Evolutionary conservation across 2,113 vertebrate genomes (phyloP).

Genomic region (Percopsis transmontana): DNA sequence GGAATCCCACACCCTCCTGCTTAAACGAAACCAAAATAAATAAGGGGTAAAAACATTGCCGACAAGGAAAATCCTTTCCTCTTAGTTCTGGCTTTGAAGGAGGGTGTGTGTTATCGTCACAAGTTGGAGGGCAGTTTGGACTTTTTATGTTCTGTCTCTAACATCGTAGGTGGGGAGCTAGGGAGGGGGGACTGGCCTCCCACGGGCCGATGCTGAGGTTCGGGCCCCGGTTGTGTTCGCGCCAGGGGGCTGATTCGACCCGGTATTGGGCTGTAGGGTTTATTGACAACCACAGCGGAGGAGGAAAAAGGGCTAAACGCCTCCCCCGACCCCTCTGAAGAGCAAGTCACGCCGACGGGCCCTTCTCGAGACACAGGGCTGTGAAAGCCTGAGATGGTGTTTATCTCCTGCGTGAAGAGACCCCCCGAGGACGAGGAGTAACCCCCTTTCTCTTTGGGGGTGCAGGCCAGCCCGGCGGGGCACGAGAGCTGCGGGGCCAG

Average conservation of each 20-base stretch:
- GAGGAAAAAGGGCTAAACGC: slow-evolving; percentile 73
- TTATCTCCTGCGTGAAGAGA: slow-evolving; percentile 89
- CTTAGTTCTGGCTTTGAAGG: slow-evolving; percentile 49
- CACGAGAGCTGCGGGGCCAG: slow-evolving; percentile 70
- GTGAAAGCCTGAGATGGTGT: slow-evolving; percentile 91
- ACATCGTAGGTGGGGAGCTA: slow-evolving; percentile 64
- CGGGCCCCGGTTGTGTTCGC: slow-evolving; percentile 84
- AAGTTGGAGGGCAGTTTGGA: slow-evolving; percentile 94
- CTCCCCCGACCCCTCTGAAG: slow-evolving; percentile 69
- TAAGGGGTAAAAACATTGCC: slow-evolving; percentile 40
- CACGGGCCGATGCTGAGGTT: slow-evolving; percentile 70
- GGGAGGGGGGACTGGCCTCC: slow-evolving; percentile 36
- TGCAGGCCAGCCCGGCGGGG: slow-evolving; percentile 65
- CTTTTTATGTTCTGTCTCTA: slow-evolving; percentile 81
- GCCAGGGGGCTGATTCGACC: slow-evolving; percentile 81
- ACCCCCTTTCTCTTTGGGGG: slow-evolving; percentile 66
- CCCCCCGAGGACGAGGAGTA: slow-evolving; percentile 78
- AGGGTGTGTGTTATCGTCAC: slow-evolving; percentile 80
- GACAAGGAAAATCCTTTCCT: slow-evolving; percentile 7
- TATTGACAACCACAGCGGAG: slow-evolving; percentile 70
- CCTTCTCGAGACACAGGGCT: slow-evolving; percentile 84
- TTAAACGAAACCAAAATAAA: slow-evolving; percentile 37
- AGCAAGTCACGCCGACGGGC: slow-evolving; percentile 76
- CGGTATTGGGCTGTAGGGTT: slow-evolving; percentile 80
- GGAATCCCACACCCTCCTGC: slow-evolving; percentile 64